Evolutionary conservation across 2,113 vertebrate species (phyloP).

Genomic region (Chaetorhynchus papuensis): DNA sequence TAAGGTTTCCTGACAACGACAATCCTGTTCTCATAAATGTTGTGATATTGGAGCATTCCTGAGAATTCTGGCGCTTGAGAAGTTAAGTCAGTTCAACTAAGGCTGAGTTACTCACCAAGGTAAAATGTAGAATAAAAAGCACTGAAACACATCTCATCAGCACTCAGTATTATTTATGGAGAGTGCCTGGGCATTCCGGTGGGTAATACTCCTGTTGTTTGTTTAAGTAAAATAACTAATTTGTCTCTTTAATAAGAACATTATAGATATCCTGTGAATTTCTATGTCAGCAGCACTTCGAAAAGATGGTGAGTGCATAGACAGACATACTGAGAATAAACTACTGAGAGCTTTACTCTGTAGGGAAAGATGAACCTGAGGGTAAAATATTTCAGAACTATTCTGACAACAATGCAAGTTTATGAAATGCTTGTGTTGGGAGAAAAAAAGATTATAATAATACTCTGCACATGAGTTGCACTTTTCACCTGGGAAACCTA

Average conservation of each 20-base stretch:
- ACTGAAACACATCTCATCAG: background rate
- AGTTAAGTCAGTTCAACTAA: background rate
- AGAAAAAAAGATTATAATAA: slow-evolving; percentile 64
- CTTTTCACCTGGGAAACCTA: slow-evolving; percentile 60
- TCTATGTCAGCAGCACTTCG: slow-evolving; percentile 45
- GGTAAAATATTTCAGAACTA: slow-evolving; percentile 61
- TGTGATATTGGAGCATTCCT: rapidly evolving
- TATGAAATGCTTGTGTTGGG: slow-evolving; percentile 58
- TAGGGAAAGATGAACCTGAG: slow-evolving; percentile 51
- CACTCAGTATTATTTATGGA: slow-evolving; percentile 46
- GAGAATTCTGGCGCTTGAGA: background rate
- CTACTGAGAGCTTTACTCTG: slow-evolving; percentile 27
- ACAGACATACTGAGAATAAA: slow-evolving; percentile 42
- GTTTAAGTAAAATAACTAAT: slow-evolving; percentile 66
- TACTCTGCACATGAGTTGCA: slow-evolving; percentile 47
- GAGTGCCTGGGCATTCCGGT: background rate
- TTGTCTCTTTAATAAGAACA: slow-evolving; percentile 68
- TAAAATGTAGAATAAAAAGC: slow-evolving; percentile 12
- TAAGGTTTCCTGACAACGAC: background rate
- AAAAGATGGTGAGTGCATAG: slow-evolving; percentile 17
- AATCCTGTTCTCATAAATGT: background rate
- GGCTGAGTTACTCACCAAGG: background rate
- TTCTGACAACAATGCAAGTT: slow-evolving; percentile 56
- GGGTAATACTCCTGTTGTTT: slow-evolving; percentile 52
- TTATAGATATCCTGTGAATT: slow-evolving; percentile 58